These are phyloP conservation scores for Morelia viridis DNA, from an alignment of 2,797 vertebrate species.

Conservation along the genomic window DNA sequence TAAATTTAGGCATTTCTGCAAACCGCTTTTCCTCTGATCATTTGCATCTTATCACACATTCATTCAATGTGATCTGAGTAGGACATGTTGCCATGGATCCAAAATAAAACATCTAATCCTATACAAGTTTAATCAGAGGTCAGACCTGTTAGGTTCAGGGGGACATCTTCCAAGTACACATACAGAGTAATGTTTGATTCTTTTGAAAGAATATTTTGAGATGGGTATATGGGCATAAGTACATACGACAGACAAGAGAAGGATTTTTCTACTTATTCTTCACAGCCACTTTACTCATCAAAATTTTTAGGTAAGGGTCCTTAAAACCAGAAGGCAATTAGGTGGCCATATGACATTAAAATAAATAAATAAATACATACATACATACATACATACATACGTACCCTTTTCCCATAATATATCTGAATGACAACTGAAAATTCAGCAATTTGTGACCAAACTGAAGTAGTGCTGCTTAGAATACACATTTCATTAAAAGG, in stretches of 20 bases:
- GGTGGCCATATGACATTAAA: conserved; percentile 12
- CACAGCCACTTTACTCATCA: neutral
- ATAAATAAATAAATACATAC: too few species aligned
- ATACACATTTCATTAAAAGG: conserved; percentile 48
- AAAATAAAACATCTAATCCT: neutral
- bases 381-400: too few species aligned
- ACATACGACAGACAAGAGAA: conserved; percentile 3
- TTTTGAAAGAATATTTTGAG: neutral
- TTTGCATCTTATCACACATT: neutral
- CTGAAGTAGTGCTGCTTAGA: conserved; percentile 35
- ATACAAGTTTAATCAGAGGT: neutral
- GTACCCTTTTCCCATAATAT: conserved; percentile 6
- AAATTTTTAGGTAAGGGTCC: conserved; percentile 37
- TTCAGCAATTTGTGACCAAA: conserved; percentile 27
- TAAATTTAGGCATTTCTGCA: neutral
- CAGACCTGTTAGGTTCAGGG: neutral
- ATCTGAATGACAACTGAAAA: conserved; percentile 39
- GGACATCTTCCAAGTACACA: neutral
- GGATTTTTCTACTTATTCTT: conserved; percentile 30
- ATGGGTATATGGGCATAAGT: conserved; percentile 10
- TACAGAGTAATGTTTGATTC: neutral
- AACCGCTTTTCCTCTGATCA: neutral
- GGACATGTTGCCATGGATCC: neutral
- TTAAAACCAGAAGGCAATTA: conserved; percentile 37
- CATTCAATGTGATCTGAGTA: neutral